Evolutionary conservation across 1,140 invertebrate genomes (phyloP).

Genomic region (Bombus vancouverensis): DNA sequence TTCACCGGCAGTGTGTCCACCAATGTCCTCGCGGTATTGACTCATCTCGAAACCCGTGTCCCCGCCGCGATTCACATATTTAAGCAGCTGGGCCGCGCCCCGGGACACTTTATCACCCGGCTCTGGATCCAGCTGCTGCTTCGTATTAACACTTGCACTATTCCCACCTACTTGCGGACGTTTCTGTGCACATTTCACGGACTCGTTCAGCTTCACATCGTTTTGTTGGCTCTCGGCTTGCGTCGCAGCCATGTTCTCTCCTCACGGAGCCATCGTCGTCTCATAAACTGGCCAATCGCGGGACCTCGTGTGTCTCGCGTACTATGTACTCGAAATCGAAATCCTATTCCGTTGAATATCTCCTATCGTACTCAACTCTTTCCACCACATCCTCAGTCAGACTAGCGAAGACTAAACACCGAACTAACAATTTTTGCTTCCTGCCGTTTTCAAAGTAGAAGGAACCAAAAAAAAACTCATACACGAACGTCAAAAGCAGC

Average conservation of each 20-base stretch:
- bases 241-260: slow-evolving; percentile 84
- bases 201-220: slow-evolving; percentile 83
- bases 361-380: slow-evolving; percentile 54
- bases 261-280: slow-evolving; percentile 77
- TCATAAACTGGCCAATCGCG: slow-evolving; percentile 75
- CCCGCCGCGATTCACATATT: slow-evolving; percentile 78
- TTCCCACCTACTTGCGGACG: slow-evolving; percentile 77
- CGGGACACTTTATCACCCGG: slow-evolving; percentile 78
- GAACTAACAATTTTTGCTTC: slow-evolving; percentile 64
- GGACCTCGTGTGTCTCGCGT: slow-evolving; percentile 72
- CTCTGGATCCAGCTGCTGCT: slow-evolving; percentile 77
- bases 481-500: slow-evolving; percentile 78
- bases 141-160: slow-evolving; percentile 78
- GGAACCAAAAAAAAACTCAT: slow-evolving; percentile 69
- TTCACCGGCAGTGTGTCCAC: slow-evolving; percentile 79
- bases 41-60: slow-evolving; percentile 81
- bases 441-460: slow-evolving; percentile 62
- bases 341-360: slow-evolving; percentile 68
- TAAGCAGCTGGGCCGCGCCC: slow-evolving; percentile 80
- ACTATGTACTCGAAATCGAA: slow-evolving; percentile 72
- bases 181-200: slow-evolving; percentile 81
- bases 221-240: slow-evolving; percentile 85
- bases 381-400: slow-evolving; percentile 59
- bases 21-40: slow-evolving; percentile 83
- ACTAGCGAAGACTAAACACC: slow-evolving; percentile 50